Evolutionary conservation across 2,113 vertebrate species (phyloP).

Genomic region (Tiliqua scincoides): DNA sequence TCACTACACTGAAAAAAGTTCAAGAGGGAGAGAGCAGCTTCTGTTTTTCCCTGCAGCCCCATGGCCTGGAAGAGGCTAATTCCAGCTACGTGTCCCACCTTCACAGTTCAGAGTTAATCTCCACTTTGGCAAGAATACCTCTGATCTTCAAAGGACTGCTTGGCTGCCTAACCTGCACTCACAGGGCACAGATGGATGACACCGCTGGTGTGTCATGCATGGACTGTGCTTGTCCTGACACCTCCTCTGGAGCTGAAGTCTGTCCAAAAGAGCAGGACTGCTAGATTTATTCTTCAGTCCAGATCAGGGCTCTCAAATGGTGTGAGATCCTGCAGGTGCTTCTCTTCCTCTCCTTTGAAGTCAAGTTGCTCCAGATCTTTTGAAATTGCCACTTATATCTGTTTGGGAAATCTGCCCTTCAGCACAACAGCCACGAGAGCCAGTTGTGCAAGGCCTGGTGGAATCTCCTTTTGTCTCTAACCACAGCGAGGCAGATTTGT

Average conservation of each 20-base stretch:
- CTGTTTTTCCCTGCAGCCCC: too few species aligned
- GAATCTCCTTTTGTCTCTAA: constrained; percentile 18
- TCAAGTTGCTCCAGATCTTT: neutral
- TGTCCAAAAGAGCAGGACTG: constrained; percentile 15
- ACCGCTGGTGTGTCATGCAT: neutral
- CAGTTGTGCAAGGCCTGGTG: neutral
- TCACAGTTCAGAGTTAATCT: neutral
- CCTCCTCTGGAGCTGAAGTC: neutral
- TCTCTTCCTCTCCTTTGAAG: neutral
- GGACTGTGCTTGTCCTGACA: neutral
- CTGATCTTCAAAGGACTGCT: neutral
- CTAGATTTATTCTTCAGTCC: neutral
- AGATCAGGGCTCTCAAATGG: too few species aligned
- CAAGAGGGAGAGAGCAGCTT: rapidly evolving
- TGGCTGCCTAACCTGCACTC: neutral
- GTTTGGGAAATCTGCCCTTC: rapidly evolving
- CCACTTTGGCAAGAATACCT: neutral
- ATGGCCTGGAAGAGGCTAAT: neutral
- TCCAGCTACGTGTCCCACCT: neutral
- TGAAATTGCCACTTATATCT: neutral
- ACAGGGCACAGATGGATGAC: too few species aligned
- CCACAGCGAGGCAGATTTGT: neutral
- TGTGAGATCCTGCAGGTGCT: neutral
- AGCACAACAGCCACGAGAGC: neutral
- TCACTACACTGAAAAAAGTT: neutral